Evolutionary conservation across 1,140 invertebrate genomes (phyloP).

Genomic region (Plodia interpunctella): DNA sequence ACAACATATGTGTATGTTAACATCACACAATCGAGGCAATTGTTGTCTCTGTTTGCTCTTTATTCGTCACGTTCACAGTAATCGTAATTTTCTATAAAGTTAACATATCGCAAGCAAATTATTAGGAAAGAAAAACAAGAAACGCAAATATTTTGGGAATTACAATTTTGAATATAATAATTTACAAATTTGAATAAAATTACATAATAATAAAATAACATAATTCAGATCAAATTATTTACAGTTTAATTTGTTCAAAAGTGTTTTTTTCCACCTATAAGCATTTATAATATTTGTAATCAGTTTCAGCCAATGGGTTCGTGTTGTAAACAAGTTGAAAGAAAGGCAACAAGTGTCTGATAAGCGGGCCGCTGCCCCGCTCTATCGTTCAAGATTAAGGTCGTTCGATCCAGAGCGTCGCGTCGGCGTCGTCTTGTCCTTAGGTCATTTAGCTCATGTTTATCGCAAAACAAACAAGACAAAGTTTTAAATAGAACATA

Average conservation of each 20-base stretch:
- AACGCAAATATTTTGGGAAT: too few relatives aligned
- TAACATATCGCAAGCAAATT: neutral
- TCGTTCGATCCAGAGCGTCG: slow-evolving; percentile 43
- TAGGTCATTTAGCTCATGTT: slow-evolving; percentile 10
- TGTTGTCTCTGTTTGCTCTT: slow-evolving; percentile 17
- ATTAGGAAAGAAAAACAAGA: too few relatives aligned
- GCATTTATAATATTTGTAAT: too few relatives aligned
- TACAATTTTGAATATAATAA: too few relatives aligned
- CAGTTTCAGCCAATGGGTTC: neutral
- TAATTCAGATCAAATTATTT: too few relatives aligned
- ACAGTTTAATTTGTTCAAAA: too few relatives aligned
- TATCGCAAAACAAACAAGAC: slow-evolving; percentile 7
- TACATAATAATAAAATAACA: too few relatives aligned
- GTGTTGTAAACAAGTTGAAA: slow-evolving; percentile 21
- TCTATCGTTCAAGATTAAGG: slow-evolving; percentile 74
- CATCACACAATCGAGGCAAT: slow-evolving; percentile 32
- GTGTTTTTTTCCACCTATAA: too few relatives aligned
- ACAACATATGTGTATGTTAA: slow-evolving; percentile 31
- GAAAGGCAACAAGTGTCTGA: slow-evolving; percentile 45
- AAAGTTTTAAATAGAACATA: too few relatives aligned
- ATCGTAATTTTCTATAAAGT: neutral
- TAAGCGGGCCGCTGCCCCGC: slow-evolving; percentile 48
- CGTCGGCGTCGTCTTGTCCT: slow-evolving; percentile 4
- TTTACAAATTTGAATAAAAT: too few relatives aligned
- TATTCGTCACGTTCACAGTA: neutral